phyloP scores from a whole-genome alignment of 2,888 invertebrate species.

The Ethmia dodecea region DNA sequence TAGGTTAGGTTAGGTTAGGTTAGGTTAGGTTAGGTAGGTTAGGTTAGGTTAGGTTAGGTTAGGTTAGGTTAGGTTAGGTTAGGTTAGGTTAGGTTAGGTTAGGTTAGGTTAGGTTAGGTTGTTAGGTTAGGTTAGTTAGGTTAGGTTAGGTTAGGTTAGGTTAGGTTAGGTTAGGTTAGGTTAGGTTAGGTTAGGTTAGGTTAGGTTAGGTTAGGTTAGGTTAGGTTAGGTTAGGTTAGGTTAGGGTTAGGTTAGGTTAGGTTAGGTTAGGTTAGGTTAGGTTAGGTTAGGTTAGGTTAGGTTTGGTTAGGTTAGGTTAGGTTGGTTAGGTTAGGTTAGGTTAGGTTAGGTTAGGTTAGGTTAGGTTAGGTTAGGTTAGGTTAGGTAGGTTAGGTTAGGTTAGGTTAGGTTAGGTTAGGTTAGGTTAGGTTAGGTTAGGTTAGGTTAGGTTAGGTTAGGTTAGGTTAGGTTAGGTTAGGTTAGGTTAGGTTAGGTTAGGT shows the following conservation, averaged over 20 bases:
- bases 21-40: slow-evolving; percentile 17
- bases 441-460: slow-evolving; percentile 2
- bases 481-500: slow-evolving; percentile 9
- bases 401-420: neutral
- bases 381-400: neutral
- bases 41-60: slow-evolving; percentile 21
- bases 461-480: slow-evolving; percentile 2
- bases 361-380: neutral
- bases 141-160: slow-evolving; percentile 10
- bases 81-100: slow-evolving; percentile 19
- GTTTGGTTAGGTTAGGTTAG: slow-evolving; percentile 13
- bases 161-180: slow-evolving; percentile 8
- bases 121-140: slow-evolving; percentile 12
- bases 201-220: slow-evolving; percentile 19
- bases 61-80: slow-evolving; percentile 21
- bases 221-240: slow-evolving; percentile 22
- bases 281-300: slow-evolving; percentile 13
- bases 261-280: slow-evolving; percentile 12
- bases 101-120: slow-evolving; percentile 17
- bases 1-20: slow-evolving; percentile 17
- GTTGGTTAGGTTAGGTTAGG: slow-evolving; percentile 6
- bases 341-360: neutral
- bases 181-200: slow-evolving; percentile 12
- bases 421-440: neutral
- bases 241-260: slow-evolving; percentile 15